phyloP scores from a whole-genome alignment of 2,888 invertebrate species.

The Drosophila incognita region DNA sequence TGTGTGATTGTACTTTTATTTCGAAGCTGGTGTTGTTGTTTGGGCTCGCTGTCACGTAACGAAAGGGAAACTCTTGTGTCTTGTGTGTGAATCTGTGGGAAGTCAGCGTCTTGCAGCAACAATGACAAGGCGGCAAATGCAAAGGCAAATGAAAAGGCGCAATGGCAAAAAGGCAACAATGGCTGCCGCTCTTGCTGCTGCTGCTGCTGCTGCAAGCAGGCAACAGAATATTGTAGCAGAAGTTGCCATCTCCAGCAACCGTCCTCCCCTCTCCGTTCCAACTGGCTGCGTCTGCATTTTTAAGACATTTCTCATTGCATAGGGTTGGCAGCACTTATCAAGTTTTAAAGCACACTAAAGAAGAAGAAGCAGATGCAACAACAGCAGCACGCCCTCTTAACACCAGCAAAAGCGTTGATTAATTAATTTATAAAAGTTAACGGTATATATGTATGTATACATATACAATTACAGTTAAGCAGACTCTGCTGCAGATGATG shows the following conservation, averaged over 20 bases:
- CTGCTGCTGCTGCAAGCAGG: slow-evolving; percentile 32
- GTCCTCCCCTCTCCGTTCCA: slow-evolving; percentile 47
- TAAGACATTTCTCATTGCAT: slow-evolving; percentile 54
- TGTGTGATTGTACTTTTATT: slow-evolving; percentile 53
- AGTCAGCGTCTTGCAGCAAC: slow-evolving; percentile 72
- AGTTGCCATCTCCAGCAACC: slow-evolving; percentile 35
- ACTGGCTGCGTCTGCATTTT: slow-evolving; percentile 68
- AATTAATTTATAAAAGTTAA: slow-evolving; percentile 68
- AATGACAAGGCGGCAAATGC: slow-evolving; percentile 65
- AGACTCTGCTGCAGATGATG: slow-evolving; percentile 37
- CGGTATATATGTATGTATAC: slow-evolving; percentile 35
- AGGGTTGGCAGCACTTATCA: slow-evolving; percentile 39
- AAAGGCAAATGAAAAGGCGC: slow-evolving; percentile 44
- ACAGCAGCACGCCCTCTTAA: slow-evolving; percentile 58
- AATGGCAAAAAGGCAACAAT: slow-evolving; percentile 49
- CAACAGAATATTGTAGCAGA: slow-evolving; percentile 58
- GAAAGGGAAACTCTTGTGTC: slow-evolving; percentile 72
- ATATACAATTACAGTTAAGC: slow-evolving; percentile 53
- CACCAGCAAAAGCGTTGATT: slow-evolving; percentile 54
- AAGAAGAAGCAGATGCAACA: slow-evolving; percentile 10
- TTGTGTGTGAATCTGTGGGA: slow-evolving; percentile 65
- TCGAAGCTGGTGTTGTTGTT: slow-evolving; percentile 7
- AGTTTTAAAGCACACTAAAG: slow-evolving; percentile 26
- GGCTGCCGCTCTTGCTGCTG: slow-evolving; percentile 38
- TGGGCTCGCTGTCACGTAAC: slow-evolving; percentile 77